Evolutionary conservation across 2,888 invertebrate genomes (phyloP), one percentile per base, ranked within the genome.

Genomic region (Eupelmus urozonus): DNA sequence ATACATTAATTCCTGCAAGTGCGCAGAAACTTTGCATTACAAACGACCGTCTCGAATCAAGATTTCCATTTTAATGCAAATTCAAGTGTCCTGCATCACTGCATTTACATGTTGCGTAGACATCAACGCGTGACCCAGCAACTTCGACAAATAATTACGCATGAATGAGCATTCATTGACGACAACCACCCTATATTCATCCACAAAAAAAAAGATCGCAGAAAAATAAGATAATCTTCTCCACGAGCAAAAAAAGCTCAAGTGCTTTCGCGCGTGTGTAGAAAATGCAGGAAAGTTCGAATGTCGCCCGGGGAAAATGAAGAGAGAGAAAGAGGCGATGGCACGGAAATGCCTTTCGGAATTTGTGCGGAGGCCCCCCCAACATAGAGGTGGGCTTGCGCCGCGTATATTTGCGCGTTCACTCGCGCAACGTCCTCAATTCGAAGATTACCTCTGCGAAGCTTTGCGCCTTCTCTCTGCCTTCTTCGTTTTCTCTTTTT

Each of bases 41-140:
- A 27, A 65, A 11, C 45, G 34, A 49, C 49, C 49, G 29, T 23
- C 34, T 34, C 7, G 66, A 53, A 66, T 66, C 51, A 23, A 16
- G 66, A 66, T 66, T 66, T 66, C 66, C 66, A 66, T 66, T 66
- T 53, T 66, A 66, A 66, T 66, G 53, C 51, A 66, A 53, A 66
- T 66, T 51, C 51, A 18, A 66, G 53, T 53, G 53, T 53, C 53
- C 53, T 53, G 51, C 51, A 53, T 29, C 25, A 25, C 13, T 29
- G 25, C 63, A 66, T 66, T 51, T 66, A 66, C 65, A 66, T 51
- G 29, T 16, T 34, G 9, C 9, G 34, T 34, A 34, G 3, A 34
- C 34, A 34, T 34, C 45, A 25, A 65, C 23, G 42, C 25, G 27
- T 20, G 16, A 63, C 18, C 34, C 13, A 40, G 40, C 9, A 16